Base-by-base conservation (phyloP, 2,113 vertebrate species). In the Cyprinus carpio region DNA sequence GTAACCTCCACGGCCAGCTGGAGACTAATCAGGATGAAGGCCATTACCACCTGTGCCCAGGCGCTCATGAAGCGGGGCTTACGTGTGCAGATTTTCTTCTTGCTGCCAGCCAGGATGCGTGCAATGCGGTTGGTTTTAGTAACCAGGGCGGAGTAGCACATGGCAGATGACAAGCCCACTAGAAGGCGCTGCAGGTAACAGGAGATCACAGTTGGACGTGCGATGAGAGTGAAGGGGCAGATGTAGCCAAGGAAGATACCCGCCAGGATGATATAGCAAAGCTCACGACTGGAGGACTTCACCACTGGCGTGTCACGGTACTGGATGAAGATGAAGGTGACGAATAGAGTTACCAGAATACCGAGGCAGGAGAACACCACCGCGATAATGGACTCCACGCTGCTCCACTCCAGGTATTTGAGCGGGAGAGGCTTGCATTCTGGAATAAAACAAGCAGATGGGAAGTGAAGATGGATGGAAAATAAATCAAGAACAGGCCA, bases 101-200 rank as follows among this genome's bases (percentile, higher is more conserved):
- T 99, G 94, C 98, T 99, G 88, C 98, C 98, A 0, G 98, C 98
- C 89, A 99, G 92, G 90, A 99, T 99, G 87, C 98, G 97, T 1
- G 98, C 98, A 1, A 99, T 99, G 87, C 98, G 97, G 87, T 99
- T 99, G 64, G 98, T 99, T 91, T 99, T 99, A 90, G 98, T 99
- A 81, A 99, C 97, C 23, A 99, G 92, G 9, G 98, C 98, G 0
- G 98, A 99, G 87, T 99, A 99, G 90, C 98, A 99, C 98, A 99
- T 99, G 92, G 98, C 95, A 0, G 97, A 97, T 4, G 98, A 99
- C 20, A 99, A 96, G 84, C 98, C 98, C 40, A 99, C 98, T 85
- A 99, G 92, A 84, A 99, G 95, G 64, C 98, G 96, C 93, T 99
- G 98, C 88, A 99, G 92, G 94, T 99, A 99, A 94, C 98, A 99